These are phyloP conservation scores for Dreissena rostriformis DNA, from an alignment of 1,140 invertebrate genomes.

Conservation along the genomic window DNA sequence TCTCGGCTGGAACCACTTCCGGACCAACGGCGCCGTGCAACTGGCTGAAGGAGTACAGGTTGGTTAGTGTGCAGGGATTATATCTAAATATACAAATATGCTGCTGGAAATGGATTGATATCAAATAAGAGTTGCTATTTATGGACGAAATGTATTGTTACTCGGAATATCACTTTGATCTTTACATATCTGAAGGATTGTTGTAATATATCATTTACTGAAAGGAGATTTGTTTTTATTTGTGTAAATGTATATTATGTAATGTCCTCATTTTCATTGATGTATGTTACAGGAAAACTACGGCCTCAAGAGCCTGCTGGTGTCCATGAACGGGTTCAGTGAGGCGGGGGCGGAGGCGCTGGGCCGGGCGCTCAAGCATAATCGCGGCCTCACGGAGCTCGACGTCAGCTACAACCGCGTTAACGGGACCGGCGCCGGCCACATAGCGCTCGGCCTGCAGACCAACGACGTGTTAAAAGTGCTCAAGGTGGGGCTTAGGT, in stretches of 20 bases:
- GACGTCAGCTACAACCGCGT: conserved; percentile 75
- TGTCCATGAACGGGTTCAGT: conserved; percentile 76
- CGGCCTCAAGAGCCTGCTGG: conserved; percentile 69
- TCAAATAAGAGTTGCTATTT: too few relatives aligned
- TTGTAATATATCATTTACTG: too few relatives aligned
- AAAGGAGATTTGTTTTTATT: too few relatives aligned
- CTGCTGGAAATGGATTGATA: too few relatives aligned
- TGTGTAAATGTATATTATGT: too few relatives aligned
- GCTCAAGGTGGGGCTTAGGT: conserved; percentile 62
- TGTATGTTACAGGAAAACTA: conserved; percentile 70
- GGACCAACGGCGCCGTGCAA: conserved; percentile 68
- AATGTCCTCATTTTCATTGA: too few relatives aligned
- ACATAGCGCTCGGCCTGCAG: conserved; percentile 70
- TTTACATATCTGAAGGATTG: too few relatives aligned
- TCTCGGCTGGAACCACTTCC: conserved; percentile 76
- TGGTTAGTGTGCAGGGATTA: conserved; percentile 43
- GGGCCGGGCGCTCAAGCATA: conserved; percentile 73
- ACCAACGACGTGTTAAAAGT: conserved; percentile 70
- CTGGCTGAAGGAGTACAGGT: conserved; percentile 71
- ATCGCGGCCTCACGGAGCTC: conserved; percentile 71
- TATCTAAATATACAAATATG: too few relatives aligned
- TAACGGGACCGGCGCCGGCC: conserved; percentile 62
- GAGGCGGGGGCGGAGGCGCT: conserved; percentile 68
- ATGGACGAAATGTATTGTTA: too few relatives aligned
- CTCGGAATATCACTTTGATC: too few relatives aligned